These are phyloP conservation scores for Berghia stephanieae DNA, from an alignment of 1,140 invertebrate species.

Conservation along the genomic window DNA sequence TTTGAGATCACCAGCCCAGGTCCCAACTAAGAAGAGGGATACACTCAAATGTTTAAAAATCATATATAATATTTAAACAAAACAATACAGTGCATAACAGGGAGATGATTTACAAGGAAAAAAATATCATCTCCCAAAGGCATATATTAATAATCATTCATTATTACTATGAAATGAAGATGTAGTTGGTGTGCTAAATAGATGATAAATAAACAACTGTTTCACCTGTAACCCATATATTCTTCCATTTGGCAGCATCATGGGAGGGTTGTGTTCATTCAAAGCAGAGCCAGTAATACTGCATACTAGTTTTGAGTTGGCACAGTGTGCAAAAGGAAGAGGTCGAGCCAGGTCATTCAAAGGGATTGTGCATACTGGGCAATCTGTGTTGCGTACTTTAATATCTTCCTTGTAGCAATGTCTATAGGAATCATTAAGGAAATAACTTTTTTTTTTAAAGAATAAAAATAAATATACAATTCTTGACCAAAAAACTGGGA, in stretches of 20 bases:
- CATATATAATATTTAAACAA: neutral
- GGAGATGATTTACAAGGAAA: neutral
- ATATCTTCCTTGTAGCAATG: conserved; percentile 68
- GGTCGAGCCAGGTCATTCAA: conserved; percentile 86
- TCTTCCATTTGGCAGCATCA: conserved; percentile 98
- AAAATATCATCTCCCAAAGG: neutral
- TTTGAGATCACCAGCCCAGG: no score
- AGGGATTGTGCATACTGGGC: conserved; percentile 91
- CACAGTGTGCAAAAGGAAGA: conserved; percentile 95
- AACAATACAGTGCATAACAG: neutral
- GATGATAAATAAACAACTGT: neutral
- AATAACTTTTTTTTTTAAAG: conserved; percentile 15
- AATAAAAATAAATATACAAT: no score
- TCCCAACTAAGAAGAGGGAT: no score
- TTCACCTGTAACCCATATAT: conserved; percentile 94
- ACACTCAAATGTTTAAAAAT: neutral
- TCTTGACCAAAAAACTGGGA: no score
- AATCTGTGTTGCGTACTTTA: conserved; percentile 77
- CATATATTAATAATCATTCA: neutral
- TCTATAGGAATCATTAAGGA: conserved; percentile 50
- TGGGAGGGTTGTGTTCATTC: conserved; percentile 97
- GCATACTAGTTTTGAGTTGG: conserved; percentile 90
- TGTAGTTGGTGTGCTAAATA: neutral
- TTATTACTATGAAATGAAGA: neutral
- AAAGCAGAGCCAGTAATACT: conserved; percentile 90